A percentile compares a stretch with the other conserved stretches of the same genome.
Evolutionary conservation across 2,797 vertebrate genomes (phyloP).

Genomic region (Oryzias sinensis): DNA sequence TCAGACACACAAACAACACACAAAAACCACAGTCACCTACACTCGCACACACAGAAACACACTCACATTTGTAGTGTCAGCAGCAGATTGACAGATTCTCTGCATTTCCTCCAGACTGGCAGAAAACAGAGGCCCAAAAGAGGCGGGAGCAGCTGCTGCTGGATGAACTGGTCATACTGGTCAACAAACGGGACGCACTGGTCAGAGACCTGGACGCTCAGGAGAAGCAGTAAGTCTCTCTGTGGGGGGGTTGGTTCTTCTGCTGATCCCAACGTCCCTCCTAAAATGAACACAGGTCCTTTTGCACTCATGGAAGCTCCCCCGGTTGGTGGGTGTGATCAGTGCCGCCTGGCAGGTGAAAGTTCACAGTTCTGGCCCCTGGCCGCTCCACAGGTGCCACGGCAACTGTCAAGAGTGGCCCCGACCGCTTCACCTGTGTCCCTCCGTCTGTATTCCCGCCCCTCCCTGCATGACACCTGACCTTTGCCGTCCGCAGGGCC

Average conservation of each 20-base stretch:
- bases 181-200: conserved; percentile 95
- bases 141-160: conserved; percentile 93
- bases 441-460: not conserved
- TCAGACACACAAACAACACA: too few relatives aligned
- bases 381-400: conserved; percentile 41
- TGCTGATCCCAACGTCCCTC: not conserved
- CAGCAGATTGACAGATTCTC: not conserved
- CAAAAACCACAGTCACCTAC: too few relatives aligned
- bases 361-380: conserved; percentile 41
- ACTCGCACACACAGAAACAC: too few relatives aligned
- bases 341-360: conserved; percentile 43
- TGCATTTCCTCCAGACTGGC: conserved; percentile 84
- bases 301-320: too few relatives aligned
- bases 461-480: conserved; percentile 38
- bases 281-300: not conserved
- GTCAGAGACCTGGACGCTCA: conserved; percentile 95
- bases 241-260: too few relatives aligned
- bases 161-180: conserved; percentile 95
- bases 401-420: conserved; percentile 11
- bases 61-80: too few relatives aligned
- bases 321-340: conserved; percentile 20
- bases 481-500: conserved; percentile 80
- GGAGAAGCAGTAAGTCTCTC: conserved; percentile 91
- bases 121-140: conserved; percentile 97
- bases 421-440: conserved; percentile 32